phyloP scores from a whole-genome alignment of 2,797 vertebrate species.

The Chelonia mydas region DNA sequence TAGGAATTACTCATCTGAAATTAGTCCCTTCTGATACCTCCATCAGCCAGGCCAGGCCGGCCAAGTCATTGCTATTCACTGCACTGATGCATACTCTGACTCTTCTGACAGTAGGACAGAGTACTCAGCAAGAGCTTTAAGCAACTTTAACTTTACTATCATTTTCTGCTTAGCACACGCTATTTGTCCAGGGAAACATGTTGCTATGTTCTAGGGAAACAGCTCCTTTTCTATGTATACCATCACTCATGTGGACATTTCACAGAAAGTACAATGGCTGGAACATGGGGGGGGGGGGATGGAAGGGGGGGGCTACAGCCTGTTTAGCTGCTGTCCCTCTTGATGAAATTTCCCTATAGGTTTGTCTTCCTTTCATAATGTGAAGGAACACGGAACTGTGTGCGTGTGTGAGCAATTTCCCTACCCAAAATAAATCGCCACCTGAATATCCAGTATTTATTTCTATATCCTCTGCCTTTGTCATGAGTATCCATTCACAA shows the following conservation, averaged over 20 bases:
- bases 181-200: background rate
- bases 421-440: background rate
- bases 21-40: background rate
- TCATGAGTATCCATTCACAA: slow-evolving; percentile 17
- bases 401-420: fast-evolving
- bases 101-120: background rate
- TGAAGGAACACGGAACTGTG: background rate
- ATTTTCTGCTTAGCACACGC: background rate
- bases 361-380: background rate
- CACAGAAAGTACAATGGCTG: background rate
- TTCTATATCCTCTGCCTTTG: background rate
- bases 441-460: background rate
- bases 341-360: background rate
- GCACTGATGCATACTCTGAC: background rate
- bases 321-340: background rate
- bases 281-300: fast-evolving
- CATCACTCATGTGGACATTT: background rate
- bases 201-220: background rate
- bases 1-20: background rate
- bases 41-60: background rate
- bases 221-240: background rate
- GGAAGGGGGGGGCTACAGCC: fast-evolving
- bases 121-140: background rate
- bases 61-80: background rate
- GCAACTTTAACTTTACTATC: background rate